Evolutionary conservation across 35 echinoderm and acorn worm genomes (phyloP), one percentile per base, ranked within the genome.

Genomic region (Diadema setosum): DNA sequence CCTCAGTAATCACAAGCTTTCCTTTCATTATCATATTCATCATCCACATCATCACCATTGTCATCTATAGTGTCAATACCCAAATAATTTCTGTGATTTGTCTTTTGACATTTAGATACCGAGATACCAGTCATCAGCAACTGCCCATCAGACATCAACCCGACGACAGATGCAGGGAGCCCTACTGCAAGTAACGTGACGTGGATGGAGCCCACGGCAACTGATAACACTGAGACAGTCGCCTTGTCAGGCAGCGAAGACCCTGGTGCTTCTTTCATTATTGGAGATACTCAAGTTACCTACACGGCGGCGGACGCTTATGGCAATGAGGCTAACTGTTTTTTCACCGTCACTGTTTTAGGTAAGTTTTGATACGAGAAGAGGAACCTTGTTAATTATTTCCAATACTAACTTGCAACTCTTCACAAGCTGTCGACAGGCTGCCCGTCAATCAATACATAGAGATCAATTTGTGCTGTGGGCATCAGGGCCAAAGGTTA

Each of bases 151-250:
- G 83, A 86, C 48, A 85, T 93, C 32, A 82, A 57, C 43, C 32
- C 45, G 43, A 60, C 58, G 2, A 88, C 86, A 1, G 74, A 83
- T 34, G 70, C 80, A 0, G 85, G 85, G 0, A 90, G 65, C 5
- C 12, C 65, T 20, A 35, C 32, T 15, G 50, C 26, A 7, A 75
- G 44, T 16, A 48, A 40, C 26, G 83, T 85, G 0, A 70, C 35
- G 4, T 94, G 93, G 93, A 36, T 20, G 32, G 44, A 5, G 39
- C 91, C 91, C 7, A 58, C 46, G 0, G 78, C 81, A 16, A 83
- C 91, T 4, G 91, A 93, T 50, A 93, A 93, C 46, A 88, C 80
- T 9, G 43, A 56, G 20, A 41, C 37, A 5, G 56, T 85, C 16
- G 81, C 49, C 34, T 9, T 93, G 34, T 23, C 39, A 11, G 50